Evolutionary conservation across 1,140 invertebrate species (phyloP).

Genomic region (Brachionus calyciflorus): DNA sequence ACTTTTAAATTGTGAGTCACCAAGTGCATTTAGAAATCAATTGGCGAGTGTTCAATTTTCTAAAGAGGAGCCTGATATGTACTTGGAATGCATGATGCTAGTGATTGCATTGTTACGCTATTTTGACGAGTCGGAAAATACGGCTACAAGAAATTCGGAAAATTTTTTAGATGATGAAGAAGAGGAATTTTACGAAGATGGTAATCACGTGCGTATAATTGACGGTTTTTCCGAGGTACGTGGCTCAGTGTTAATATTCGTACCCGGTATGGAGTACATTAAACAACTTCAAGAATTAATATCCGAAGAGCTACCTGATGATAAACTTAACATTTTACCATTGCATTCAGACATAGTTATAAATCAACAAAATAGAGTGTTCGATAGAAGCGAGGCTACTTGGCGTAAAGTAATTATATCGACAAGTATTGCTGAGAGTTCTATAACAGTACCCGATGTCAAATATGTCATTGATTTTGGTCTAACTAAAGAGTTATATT

Average conservation of each 20-base stretch:
- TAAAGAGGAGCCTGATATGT: slow-evolving; percentile 22
- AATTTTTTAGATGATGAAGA: not conserved
- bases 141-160: not conserved
- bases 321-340: slow-evolving; percentile 50
- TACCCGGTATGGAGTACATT: slow-evolving; percentile 59
- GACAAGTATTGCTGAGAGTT: slow-evolving; percentile 62
- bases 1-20: not conserved
- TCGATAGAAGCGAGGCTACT: slow-evolving; percentile 51
- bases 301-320: not conserved
- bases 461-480: slow-evolving; percentile 84
- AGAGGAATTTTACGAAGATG: slow-evolving; percentile 11
- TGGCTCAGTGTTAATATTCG: slow-evolving; percentile 71
- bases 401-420: slow-evolving; percentile 60
- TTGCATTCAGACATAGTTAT: slow-evolving; percentile 58
- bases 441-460: slow-evolving; percentile 58
- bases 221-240: slow-evolving; percentile 52
- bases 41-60: not conserved
- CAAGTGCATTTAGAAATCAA: not conserved
- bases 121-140: slow-evolving; percentile 21
- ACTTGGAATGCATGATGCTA: not conserved
- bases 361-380: slow-evolving; percentile 57
- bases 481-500: slow-evolving; percentile 76
- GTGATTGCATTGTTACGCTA: not conserved
- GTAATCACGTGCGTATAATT: slow-evolving; percentile 51
- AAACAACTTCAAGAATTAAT: slow-evolving; percentile 48